Percentiles rank a stretch among this genome's conserved stretches.
Evolutionary conservation across 2,888 invertebrate genomes (phyloP).

Genomic region (Yponomeuta sedellus): DNA sequence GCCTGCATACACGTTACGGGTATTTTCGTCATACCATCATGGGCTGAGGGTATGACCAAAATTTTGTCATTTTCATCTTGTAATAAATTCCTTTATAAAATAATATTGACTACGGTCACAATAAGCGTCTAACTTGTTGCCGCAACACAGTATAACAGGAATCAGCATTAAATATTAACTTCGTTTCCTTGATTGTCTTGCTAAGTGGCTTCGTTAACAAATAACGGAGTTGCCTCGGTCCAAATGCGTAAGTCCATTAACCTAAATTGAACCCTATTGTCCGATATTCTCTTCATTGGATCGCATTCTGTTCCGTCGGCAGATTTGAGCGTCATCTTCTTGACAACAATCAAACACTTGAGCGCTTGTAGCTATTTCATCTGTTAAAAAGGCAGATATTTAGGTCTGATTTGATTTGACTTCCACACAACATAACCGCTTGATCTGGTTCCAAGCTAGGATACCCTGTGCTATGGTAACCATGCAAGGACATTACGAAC

Average conservation of each 20-base stretch:
- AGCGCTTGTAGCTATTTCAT: not conserved
- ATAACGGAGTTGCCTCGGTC: conserved; percentile 34
- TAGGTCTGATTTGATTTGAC: too few species aligned
- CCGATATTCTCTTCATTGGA: conserved; percentile 44
- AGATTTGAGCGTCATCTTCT: conserved; percentile 18
- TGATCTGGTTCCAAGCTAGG: too few species aligned
- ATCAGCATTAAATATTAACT: conserved; percentile 4
- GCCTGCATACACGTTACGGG: too few species aligned
- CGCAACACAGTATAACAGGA: not conserved
- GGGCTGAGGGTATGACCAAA: too few species aligned
- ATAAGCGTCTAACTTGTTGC: not conserved
- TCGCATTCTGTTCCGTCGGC: conserved; percentile 20
- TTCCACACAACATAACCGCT: too few species aligned
- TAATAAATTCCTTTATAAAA: too few species aligned
- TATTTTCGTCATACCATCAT: too few species aligned
- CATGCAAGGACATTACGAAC: too few species aligned
- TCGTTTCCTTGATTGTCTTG: conserved; percentile 12
- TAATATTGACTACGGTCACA: too few species aligned
- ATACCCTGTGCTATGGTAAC: too few species aligned
- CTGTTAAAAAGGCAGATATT: too few species aligned
- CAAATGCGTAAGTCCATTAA: conserved; percentile 41
- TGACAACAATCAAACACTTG: conserved; percentile 16
- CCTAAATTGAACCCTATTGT: conserved; percentile 54
- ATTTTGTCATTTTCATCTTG: too few species aligned
- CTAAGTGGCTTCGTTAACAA: conserved; percentile 16